These are phyloP conservation scores for Synergus japonicus DNA, from an alignment of 2,888 invertebrate genomes.

Conservation along the genomic window DNA sequence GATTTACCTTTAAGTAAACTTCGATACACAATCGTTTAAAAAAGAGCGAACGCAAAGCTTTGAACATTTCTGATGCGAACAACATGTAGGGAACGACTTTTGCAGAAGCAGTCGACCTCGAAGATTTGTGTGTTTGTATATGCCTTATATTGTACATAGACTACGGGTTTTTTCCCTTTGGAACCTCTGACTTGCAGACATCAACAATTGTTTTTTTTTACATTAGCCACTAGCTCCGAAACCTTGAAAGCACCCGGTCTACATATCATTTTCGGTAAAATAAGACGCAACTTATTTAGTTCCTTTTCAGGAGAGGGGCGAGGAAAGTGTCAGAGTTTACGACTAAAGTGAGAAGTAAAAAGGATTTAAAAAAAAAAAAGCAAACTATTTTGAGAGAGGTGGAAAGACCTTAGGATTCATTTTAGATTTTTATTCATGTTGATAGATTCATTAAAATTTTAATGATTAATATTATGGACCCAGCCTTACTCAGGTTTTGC, in stretches of 20 bases:
- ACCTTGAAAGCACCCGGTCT: conserved; percentile 13
- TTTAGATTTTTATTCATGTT: conserved; percentile 67
- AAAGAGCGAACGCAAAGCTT: conserved; percentile 7
- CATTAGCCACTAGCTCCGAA: conserved; percentile 24
- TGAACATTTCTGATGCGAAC: background rate
- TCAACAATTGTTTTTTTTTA: conserved; percentile 41
- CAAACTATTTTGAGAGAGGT: conserved; percentile 40
- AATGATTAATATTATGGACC: conserved; percentile 55
- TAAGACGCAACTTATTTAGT: conserved; percentile 23
- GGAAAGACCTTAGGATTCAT: conserved; percentile 53
- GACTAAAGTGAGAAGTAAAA: conserved; percentile 9
- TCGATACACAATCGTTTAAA: conserved; percentile 20
- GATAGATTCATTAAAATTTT: conserved; percentile 62
- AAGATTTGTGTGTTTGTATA: conserved; percentile 53
- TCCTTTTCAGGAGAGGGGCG: background rate
- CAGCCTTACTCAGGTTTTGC: conserved; percentile 27
- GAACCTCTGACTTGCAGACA: conserved; percentile 43
- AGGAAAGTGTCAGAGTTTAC: conserved; percentile 30
- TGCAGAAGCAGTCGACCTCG: conserved; percentile 43
- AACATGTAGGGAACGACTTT: conserved; percentile 43
- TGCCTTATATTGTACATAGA: conserved; percentile 60
- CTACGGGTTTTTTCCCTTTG: conserved; percentile 49
- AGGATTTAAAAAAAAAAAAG: background rate
- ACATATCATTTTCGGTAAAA: conserved; percentile 19
- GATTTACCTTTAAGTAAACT: conserved; percentile 54